These are phyloP conservation scores for Peucedramus taeniatus DNA, from an alignment of 2,113 vertebrate species.

Conservation along the genomic window DNA sequence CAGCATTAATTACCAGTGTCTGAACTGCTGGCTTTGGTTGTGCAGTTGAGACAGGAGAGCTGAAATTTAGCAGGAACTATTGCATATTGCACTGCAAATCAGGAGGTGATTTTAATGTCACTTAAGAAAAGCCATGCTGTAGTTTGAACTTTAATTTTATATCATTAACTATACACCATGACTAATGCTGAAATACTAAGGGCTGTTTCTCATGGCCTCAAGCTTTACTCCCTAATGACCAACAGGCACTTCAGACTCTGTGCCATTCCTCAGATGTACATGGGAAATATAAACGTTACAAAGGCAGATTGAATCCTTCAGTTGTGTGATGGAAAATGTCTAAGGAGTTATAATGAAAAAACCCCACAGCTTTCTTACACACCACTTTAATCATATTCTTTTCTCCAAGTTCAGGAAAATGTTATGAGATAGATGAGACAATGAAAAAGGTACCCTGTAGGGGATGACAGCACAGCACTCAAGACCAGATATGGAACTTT, in stretches of 20 bases:
- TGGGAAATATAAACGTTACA: neutral
- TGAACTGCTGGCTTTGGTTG: neutral
- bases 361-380: neutral
- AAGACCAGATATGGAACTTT: neutral
- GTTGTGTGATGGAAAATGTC: neutral
- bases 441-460: neutral
- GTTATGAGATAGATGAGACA: neutral
- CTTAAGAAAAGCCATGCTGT: conserved; percentile 13
- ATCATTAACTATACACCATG: neutral
- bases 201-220: neutral
- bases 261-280: neutral
- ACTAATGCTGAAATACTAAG: conserved; percentile 14
- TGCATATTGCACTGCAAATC: neutral
- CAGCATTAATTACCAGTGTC: neutral
- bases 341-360: neutral
- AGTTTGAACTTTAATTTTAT: conserved; percentile 6
- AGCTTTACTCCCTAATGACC: neutral
- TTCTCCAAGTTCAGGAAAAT: neutral
- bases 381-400: neutral
- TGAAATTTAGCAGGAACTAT: neutral
- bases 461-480: neutral
- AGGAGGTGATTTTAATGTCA: neutral
- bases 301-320: neutral
- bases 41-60: neutral
- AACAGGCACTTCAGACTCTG: neutral